A percentile compares a stretch with the other conserved stretches of the same genome.
Conservation (phyloP, 2,797 vertebrate species). For the Chaenodraco wilsoni region DNA sequence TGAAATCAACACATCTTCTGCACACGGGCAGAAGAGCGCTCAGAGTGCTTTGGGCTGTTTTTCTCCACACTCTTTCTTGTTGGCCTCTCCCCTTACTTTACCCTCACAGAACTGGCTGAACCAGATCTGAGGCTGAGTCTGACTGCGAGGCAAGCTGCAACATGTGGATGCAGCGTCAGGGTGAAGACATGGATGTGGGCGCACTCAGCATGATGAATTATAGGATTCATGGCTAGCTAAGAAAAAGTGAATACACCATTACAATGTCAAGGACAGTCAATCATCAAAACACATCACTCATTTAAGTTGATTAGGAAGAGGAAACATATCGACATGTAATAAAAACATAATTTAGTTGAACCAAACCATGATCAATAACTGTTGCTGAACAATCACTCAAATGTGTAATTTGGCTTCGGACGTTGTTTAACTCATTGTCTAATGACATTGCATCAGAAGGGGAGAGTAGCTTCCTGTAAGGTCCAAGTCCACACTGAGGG, state of each 20-base stretch:
- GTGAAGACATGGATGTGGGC: conserved; percentile 47
- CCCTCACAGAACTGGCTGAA: conserved; percentile 76
- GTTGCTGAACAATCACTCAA: neutral
- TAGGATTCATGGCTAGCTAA: conserved; percentile 59
- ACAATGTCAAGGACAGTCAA: conserved; percentile 29
- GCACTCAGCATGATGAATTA: conserved; percentile 42
- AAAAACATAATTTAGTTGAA: neutral
- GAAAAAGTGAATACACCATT: conserved; percentile 18
- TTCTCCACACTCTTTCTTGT: conserved; percentile 30
- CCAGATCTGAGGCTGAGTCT: conserved; percentile 63
- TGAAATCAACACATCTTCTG: conserved; percentile 37
- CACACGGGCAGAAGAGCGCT: conserved; percentile 16
- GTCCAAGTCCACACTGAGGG: conserved; percentile 33
- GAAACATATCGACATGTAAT: neutral
- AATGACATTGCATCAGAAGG: neutral
- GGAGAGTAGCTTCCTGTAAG: conserved; percentile 1
- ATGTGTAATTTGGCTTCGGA: neutral
- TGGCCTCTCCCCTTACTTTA: conserved; percentile 33
- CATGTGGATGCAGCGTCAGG: conserved; percentile 58
- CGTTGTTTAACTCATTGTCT: neutral
- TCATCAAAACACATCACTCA: neutral
- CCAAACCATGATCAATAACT: neutral
- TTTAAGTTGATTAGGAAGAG: neutral
- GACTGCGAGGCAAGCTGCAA: conserved; percentile 66
- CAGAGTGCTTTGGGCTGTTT: conserved; percentile 47